Percentiles rank a stretch among this genome's conserved stretches.
These are phyloP conservation scores for Saccopteryx bilineata DNA, from an alignment of 2,113 vertebrate genomes.

Conservation along the genomic window DNA sequence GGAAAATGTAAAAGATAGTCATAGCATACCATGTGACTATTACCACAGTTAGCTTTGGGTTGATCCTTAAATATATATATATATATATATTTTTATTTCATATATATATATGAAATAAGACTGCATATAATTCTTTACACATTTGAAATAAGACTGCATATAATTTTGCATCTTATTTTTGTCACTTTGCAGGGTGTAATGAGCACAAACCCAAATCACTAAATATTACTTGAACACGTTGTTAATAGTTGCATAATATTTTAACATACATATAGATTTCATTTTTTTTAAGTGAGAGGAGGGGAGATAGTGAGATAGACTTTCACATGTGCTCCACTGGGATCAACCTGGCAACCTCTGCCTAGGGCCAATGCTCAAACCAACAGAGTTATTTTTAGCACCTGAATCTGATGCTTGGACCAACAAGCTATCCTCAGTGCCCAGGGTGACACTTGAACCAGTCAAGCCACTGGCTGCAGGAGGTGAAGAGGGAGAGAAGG, in stretches of 20 bases:
- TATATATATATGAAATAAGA: background rate
- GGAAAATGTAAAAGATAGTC: background rate
- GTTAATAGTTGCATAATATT: background rate
- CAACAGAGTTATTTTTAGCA: no score
- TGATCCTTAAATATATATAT: background rate
- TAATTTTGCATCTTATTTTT: conserved; percentile 3
- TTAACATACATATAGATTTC: background rate
- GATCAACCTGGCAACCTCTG: no score
- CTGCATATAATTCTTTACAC: background rate
- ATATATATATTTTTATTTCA: background rate
- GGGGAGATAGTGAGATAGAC: no score
- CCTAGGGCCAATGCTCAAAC: no score
- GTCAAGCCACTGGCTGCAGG: no score
- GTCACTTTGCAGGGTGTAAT: background rate
- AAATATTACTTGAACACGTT: background rate
- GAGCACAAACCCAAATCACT: background rate
- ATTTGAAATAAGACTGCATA: background rate
- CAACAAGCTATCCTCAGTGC: no score
- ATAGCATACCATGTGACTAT: background rate
- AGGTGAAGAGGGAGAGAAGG: no score
- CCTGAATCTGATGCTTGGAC: no score
- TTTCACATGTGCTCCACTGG: no score
- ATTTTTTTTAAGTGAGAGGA: no score
- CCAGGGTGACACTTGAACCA: no score
- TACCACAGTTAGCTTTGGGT: background rate